Evolutionary conservation across 2,113 vertebrate genomes (phyloP).

Genomic region (Nycticebus coucang): DNA sequence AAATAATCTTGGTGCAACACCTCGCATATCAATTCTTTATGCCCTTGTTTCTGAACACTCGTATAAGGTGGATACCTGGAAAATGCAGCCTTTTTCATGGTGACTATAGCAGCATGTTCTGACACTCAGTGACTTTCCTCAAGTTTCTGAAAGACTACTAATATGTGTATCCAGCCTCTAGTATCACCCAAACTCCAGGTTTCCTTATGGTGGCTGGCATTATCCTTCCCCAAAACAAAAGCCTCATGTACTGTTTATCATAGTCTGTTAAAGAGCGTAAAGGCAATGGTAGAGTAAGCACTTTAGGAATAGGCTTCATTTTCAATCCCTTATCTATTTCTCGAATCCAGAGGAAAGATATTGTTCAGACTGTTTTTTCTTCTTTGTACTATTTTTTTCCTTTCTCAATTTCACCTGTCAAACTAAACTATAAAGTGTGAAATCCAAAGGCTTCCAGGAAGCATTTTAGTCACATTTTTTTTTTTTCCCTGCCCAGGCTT

Average conservation of each 20-base stretch:
- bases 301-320: constrained; percentile 2
- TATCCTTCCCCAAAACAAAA: background rate
- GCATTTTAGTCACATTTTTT: background rate
- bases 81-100: background rate
- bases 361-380: constrained; percentile 1
- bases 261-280: background rate
- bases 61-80: background rate
- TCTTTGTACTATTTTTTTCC: background rate
- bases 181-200: background rate
- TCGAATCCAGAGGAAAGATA: background rate
- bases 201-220: background rate
- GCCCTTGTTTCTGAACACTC: background rate
- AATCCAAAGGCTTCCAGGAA: constrained; percentile 11
- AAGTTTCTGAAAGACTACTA: background rate
- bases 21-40: background rate
- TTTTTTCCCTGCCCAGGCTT: background rate
- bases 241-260: background rate
- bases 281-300: background rate
- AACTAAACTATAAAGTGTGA: background rate
- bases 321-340: background rate
- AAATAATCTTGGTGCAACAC: background rate
- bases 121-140: background rate
- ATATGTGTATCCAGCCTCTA: background rate
- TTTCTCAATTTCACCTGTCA: background rate
- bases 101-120: background rate